Evolutionary conservation across 2,113 vertebrate genomes (phyloP).

Genomic region (Dasypus novemcinctus): DNA sequence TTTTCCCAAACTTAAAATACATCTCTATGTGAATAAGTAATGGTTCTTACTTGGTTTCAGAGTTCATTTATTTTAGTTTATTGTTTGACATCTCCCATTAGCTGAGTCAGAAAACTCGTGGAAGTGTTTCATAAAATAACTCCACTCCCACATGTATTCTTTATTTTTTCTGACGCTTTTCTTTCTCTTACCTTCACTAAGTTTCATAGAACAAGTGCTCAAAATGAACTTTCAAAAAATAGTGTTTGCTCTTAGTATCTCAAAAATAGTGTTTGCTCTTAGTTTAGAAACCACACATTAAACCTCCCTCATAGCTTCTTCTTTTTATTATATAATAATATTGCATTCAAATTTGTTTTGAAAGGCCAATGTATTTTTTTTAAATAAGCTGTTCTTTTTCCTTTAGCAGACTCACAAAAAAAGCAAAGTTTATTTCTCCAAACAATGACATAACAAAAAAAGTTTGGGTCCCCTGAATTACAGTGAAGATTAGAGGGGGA

Average conservation of each 20-base stretch:
- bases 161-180: constrained; percentile 34
- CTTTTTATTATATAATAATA: constrained; percentile 48
- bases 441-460: constrained; percentile 25
- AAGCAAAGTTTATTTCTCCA: constrained; percentile 14
- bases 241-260: constrained; percentile 6
- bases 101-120: constrained; percentile 49
- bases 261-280: too few species aligned
- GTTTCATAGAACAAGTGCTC: constrained; percentile 26
- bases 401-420: constrained; percentile 8
- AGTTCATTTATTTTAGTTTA: constrained; percentile 65
- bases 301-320: not conserved
- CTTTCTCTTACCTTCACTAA: not conserved
- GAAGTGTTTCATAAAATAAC: constrained; percentile 35
- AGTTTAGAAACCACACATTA: constrained; percentile 19
- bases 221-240: not conserved
- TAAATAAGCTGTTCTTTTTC: constrained; percentile 44
- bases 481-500: not conserved
- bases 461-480: constrained; percentile 16
- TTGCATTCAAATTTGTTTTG: constrained; percentile 38
- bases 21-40: not conserved
- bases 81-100: constrained; percentile 57
- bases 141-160: not conserved
- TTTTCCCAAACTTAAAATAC: constrained; percentile 63
- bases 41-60: constrained; percentile 43
- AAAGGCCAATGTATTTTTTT: constrained; percentile 48